phyloP scores from a whole-genome alignment of 2,888 invertebrate genomes.

The Mylabris sibirica region DNA sequence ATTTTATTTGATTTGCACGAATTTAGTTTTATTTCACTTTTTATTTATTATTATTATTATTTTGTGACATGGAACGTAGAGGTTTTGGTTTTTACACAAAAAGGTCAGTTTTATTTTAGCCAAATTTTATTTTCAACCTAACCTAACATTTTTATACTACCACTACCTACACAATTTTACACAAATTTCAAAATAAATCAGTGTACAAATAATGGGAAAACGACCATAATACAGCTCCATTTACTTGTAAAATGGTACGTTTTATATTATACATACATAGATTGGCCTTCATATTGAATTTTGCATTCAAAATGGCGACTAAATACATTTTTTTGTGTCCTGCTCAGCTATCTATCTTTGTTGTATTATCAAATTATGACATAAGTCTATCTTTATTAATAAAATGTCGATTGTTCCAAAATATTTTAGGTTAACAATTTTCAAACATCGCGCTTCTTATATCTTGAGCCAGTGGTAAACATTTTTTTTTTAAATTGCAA shows the following conservation, averaged over 20 bases:
- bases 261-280: slow-evolving; percentile 20
- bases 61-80: slow-evolving; percentile 80
- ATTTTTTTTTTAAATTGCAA: not conserved
- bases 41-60: slow-evolving; percentile 66
- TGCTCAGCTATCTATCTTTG: slow-evolving; percentile 22
- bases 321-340: slow-evolving; percentile 24
- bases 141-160: slow-evolving; percentile 23
- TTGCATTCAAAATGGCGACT: slow-evolving; percentile 44
- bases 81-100: slow-evolving; percentile 82
- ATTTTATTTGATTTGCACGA: slow-evolving; percentile 59
- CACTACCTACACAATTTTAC: slow-evolving; percentile 1
- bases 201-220: not conserved
- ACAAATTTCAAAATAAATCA: not conserved
- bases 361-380: slow-evolving; percentile 9
- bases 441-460: not conserved
- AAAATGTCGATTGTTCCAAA: slow-evolving; percentile 15
- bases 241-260: slow-evolving; percentile 28
- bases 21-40: slow-evolving; percentile 21
- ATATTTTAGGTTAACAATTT: slow-evolving; percentile 16
- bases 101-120: slow-evolving; percentile 74
- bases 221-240: not conserved
- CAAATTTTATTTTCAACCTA: slow-evolving; percentile 49
- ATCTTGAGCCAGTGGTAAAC: not conserved
- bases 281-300: slow-evolving; percentile 40
- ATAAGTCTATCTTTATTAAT: slow-evolving; percentile 33